These are phyloP conservation scores for Sipha maydis DNA, from an alignment of 2,888 invertebrate species.

Conservation along the genomic window DNA sequence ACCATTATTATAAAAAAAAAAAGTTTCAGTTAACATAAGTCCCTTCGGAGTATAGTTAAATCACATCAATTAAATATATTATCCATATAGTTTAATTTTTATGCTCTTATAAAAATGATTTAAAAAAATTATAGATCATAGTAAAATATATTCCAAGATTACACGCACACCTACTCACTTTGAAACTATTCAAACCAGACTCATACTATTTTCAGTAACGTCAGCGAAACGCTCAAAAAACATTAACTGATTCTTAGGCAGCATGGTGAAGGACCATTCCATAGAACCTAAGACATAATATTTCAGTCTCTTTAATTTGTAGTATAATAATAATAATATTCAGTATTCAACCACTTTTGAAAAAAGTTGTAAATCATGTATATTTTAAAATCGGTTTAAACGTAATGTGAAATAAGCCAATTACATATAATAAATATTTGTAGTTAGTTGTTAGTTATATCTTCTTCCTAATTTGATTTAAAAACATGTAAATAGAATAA, in stretches of 20 bases:
- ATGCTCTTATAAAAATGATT: background rate
- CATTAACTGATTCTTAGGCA: constrained; percentile 32
- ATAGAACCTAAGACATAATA: background rate
- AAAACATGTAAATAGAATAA: no score
- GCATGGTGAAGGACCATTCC: background rate
- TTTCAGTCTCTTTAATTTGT: no score
- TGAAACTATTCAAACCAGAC: constrained; percentile 7
- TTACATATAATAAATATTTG: no score
- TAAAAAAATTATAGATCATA: constrained; percentile 43
- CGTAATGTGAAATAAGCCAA: no score
- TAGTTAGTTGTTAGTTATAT: no score
- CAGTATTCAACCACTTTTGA: no score
- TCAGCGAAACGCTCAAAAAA: constrained; percentile 13
- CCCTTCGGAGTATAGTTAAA: background rate
- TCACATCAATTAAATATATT: background rate
- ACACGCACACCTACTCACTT: constrained; percentile 7
- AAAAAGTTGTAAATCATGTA: no score
- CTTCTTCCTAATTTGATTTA: no score
- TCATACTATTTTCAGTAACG: background rate
- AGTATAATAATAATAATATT: background rate
- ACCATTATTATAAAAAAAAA: constrained; percentile 4
- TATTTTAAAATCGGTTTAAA: no score
- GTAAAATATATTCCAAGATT: constrained; percentile 12
- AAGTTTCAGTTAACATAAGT: constrained; percentile 26
- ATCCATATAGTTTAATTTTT: no score